Conservation (phyloP, 2,888 invertebrate species). For the Periphyllus acericola region DNA sequence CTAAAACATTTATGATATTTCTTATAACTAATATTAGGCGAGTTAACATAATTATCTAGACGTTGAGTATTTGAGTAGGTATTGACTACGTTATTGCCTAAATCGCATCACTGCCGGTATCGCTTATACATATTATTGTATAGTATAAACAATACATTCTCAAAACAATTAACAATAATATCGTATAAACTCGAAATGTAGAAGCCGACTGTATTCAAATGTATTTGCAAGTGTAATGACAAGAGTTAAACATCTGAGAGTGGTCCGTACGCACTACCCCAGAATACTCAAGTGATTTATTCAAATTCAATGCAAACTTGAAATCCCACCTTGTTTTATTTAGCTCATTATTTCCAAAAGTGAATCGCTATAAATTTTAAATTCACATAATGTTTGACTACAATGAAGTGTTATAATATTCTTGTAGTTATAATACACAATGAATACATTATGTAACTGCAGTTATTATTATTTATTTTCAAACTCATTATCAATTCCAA, state of each 20-base stretch:
- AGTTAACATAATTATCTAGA: too few relatives aligned
- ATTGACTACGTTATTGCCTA: too few relatives aligned
- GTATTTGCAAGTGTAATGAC: conserved; percentile 51
- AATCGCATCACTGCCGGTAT: too few relatives aligned
- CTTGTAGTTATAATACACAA: background rate
- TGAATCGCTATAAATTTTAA: background rate
- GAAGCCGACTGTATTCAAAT: conserved; percentile 4
- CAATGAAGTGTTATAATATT: background rate
- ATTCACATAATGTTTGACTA: background rate
- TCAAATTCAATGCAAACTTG: conserved; percentile 36
- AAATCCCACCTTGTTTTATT: conserved; percentile 33
- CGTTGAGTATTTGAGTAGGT: too few relatives aligned
- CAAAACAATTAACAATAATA: conserved; percentile 43
- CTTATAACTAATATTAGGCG: too few relatives aligned
- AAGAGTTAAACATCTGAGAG: conserved; percentile 29
- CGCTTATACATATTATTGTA: too few relatives aligned
- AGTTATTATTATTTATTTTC: background rate
- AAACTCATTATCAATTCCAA: background rate
- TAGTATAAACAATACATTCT: background rate
- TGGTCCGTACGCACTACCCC: background rate
- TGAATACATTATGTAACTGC: background rate
- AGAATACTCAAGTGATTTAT: conserved; percentile 33
- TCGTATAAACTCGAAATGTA: conserved; percentile 20
- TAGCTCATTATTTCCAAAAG: conserved; percentile 17
- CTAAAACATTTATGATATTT: too few relatives aligned